Evolutionary conservation across 2,888 invertebrate genomes (phyloP), one percentile per base, ranked within the genome.

Genomic region (Aspidiotus rigidus): DNA sequence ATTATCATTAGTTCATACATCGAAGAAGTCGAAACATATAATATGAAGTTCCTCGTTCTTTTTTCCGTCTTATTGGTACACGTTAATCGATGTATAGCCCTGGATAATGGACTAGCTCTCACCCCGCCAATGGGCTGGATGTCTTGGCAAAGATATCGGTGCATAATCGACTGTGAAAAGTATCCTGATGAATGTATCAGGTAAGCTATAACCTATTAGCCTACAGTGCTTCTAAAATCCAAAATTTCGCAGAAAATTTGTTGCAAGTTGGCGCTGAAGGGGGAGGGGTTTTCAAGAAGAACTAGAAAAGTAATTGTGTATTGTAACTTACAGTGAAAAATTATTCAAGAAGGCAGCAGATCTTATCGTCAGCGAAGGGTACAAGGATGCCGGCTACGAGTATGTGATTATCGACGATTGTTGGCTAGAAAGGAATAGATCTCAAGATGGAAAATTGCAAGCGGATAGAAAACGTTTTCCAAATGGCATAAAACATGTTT

Each of bases 341-440:
- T 49, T 67, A 49, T 67, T 67, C 67, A 67, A 67, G 17, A 57
- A 67, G 49, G 67, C 49, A 16, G 83, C 86, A 0, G 85, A 88
- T 74, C 74, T 81, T 9, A 77, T 88, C 77, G 83, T 83, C 0
- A 79, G 79, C 7, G 87, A 86, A 62, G 89, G 89, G 0, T 90
- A 87, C 76, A 77, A 82, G 2, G 84, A 80, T 9, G 85, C 83
- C 2, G 90, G 90, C 0, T 90, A 90, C 76, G 81, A 86, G 72
- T 88, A 88, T 75, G 78, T 88, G 0, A 85, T 84, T 63, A 84
- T 88, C 61, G 88, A 89, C 73, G 88, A 90, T 77, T 90, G 90
- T 76, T 90, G 90, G 90, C 77, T 87, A 75, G 84, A 85, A 74
- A 82, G 80, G 74, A 75, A 82, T 11, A 79, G 90, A 54, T 85